Conservation (phyloP, 2,113 vertebrate genomes). For the Aix galericulata region DNA sequence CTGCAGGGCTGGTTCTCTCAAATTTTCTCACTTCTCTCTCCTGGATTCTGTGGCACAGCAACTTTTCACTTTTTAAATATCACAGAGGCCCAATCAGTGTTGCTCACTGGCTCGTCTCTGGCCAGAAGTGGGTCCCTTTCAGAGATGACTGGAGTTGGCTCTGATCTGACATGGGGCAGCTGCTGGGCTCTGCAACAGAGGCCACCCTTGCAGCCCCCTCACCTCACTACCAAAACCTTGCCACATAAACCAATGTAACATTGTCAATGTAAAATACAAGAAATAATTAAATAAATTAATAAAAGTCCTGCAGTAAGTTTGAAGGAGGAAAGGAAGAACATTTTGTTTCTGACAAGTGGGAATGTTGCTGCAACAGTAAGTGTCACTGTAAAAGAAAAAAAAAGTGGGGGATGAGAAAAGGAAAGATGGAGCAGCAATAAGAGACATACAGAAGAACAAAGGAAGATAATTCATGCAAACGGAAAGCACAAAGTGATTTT, state of each 20-base stretch:
- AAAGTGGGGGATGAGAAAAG: neutral
- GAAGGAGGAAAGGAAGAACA: neutral
- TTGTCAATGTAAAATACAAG: neutral
- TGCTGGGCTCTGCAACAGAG: neutral
- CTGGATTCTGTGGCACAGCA: too few species aligned
- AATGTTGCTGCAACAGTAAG: neutral
- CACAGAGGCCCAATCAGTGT: neutral
- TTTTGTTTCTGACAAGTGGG: neutral
- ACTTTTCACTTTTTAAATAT: neutral
- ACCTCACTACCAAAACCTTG: too few species aligned
- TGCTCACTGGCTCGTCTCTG: neutral
- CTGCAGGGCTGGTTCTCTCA: too few species aligned
- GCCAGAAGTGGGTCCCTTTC: neutral
- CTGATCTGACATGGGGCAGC: neutral
- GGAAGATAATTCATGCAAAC: rapidly evolving
- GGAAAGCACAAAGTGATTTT: rapidly evolving
- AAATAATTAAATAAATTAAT: neutral
- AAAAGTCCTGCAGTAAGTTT: neutral
- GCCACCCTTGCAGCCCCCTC: too few species aligned
- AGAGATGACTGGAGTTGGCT: neutral
- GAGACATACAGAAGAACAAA: rapidly evolving
- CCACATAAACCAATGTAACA: too few species aligned
- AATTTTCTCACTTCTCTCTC: too few species aligned
- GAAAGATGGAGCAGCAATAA: neutral
- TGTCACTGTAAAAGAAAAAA: neutral